phyloP scores from a whole-genome alignment of 1,140 invertebrate genomes.

The Bombus picipes region DNA sequence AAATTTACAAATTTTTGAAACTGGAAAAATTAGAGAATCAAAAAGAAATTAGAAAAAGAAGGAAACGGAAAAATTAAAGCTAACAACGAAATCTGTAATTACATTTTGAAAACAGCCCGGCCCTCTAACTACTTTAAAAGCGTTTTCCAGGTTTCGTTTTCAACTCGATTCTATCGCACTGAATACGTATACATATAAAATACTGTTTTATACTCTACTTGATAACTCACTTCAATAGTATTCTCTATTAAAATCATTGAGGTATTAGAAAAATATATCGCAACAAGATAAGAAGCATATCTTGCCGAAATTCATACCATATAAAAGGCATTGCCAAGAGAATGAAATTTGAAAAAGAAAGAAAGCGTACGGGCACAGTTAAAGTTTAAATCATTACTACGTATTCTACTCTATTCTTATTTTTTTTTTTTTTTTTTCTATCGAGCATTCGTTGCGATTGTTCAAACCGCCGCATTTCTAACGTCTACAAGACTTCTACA shows the following conservation, averaged over 20 bases:
- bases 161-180: background rate
- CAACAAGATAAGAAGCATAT: background rate
- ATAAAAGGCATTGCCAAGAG: background rate
- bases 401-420: background rate
- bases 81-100: background rate
- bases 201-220: background rate
- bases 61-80: background rate
- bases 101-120: background rate
- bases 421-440: background rate
- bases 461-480: background rate
- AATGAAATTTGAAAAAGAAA: background rate
- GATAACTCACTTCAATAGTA: too few species aligned
- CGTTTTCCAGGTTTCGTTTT: background rate
- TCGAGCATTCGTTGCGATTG: background rate
- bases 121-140: background rate
- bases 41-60: background rate
- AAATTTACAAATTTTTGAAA: background rate
- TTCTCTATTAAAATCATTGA: background rate
- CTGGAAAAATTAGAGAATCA: background rate
- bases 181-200: background rate
- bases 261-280: background rate
- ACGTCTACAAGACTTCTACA: background rate
- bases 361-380: background rate
- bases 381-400: background rate
- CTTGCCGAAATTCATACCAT: rapidly evolving